These are phyloP conservation scores for Seriola quinqueradiata DNA, from an alignment of 2,113 vertebrate species.

Conservation along the genomic window DNA sequence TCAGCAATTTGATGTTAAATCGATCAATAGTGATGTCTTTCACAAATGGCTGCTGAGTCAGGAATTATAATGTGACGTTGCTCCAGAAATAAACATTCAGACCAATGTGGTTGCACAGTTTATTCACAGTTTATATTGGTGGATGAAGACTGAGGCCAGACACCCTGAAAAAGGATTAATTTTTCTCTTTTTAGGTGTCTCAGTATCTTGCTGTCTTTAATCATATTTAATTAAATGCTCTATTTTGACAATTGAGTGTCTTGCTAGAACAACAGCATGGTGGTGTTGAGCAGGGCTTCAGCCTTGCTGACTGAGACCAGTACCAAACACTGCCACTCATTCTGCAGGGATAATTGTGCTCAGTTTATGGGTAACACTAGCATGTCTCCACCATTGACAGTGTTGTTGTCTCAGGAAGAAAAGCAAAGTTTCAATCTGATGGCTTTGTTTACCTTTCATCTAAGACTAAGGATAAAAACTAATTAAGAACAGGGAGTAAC, in stretches of 20 bases:
- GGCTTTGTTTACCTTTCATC: conserved; percentile 83
- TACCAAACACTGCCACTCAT: conserved; percentile 34
- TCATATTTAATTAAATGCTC: conserved; percentile 31
- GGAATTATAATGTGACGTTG: not conserved
- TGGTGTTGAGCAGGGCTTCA: conserved; percentile 28
- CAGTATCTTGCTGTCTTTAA: conserved; percentile 1
- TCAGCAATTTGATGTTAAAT: conserved; percentile 22
- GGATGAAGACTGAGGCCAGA: not conserved
- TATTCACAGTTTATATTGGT: not conserved
- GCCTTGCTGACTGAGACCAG: conserved; percentile 36
- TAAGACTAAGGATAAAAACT: conserved; percentile 77
- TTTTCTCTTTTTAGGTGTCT: not conserved
- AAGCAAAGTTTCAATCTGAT: conserved; percentile 72
- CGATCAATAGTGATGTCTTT: conserved; percentile 23
- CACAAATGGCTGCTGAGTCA: conserved; percentile 28
- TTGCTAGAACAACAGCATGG: conserved; percentile 8
- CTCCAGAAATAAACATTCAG: not conserved
- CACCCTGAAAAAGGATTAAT: not conserved
- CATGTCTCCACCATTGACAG: conserved; percentile 55
- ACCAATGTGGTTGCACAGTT: not conserved
- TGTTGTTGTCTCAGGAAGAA: conserved; percentile 59
- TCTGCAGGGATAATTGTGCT: conserved; percentile 48
- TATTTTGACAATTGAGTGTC: conserved; percentile 22
- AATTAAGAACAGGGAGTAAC: conserved; percentile 82
- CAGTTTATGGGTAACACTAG: conserved; percentile 41